Evolutionary conservation across 1,140 invertebrate species (phyloP), one percentile per base, ranked within the genome.

Genomic region (Bradysia coprophila): DNA sequence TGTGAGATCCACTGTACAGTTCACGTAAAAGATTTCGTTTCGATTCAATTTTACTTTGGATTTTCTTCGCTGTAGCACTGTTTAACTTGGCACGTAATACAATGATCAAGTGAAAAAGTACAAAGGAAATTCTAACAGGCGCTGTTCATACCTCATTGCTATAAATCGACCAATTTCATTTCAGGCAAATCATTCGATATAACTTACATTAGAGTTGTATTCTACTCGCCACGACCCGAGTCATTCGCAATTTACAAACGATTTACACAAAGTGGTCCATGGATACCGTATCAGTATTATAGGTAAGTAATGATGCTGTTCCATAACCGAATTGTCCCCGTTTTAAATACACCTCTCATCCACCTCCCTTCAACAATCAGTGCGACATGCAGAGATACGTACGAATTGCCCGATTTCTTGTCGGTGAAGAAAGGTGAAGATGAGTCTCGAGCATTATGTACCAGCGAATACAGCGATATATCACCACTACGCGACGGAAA

Each of bases 271-370:
- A 75, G 80, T 42, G 76, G 75, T 2, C 66, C 73, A 3, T 98
- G 94, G 95, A 75, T 83, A 44, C 91, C 94, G 0, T 98, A 89
- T 67, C 94, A 98, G 61, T 98, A 81, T 64, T 99, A 96, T 68
- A 87, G 82, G 69, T 78, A 63, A 55, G 21, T 39, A 22, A 39
- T 23, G 21, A 20, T 38, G 3, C 18, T 34, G 3, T 5, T 13
- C 18, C 13, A 15, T n/a, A 31, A 31, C 8, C 28, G n/a, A 34
- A 15, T 34, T 34, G 32, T 3, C 18, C 18, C n/a, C 11, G 32
- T 3, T 16, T 34, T 34, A 4, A 11, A 15, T 34, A 15, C 18
- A 5, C 13, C 13, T 4, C 4, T 34, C 13, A n/a, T n/a, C n/a
- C n/a, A n/a, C n/a, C n/a, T n/a, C n/a, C n/a, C n/a, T n/a, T n/a